Evolutionary conservation across 2,888 invertebrate genomes (phyloP), one percentile per base, ranked within the genome.

Genomic region (Baccha elongata): DNA sequence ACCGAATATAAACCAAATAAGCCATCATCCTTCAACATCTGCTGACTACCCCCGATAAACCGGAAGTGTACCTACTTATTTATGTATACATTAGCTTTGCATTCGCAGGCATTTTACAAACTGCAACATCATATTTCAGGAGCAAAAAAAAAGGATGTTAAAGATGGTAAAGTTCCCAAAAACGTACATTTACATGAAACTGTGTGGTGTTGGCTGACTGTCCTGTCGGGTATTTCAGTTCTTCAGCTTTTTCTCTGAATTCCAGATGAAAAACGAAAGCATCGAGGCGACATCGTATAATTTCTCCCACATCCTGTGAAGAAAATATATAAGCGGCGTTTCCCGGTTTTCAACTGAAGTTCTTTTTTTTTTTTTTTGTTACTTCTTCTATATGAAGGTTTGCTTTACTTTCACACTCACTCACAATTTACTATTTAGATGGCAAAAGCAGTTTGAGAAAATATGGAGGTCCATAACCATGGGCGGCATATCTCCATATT

Each of bases 231-330:
- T 35, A 11, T n/a, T n/a, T n/a, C n/a, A 2, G 32, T n/a, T 42
- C 42, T 68, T 13, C 10, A 10, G n/a, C 53, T 44, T 6, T 52
- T 11, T 6, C 17, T 32, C n/a, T 64, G 64, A 19, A 29, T 44
- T 60, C n/a, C 7, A 29, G 15, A 75, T 75, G 46, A 23, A 72
- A 72, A 80, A 64, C 13, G 60, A 73, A 68, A 64, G 48, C 62
- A 74, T 23, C 68, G 40, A 73, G 62, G 69, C 68, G 74, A 74
- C 74, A 74, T 80, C 69, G 80, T 74, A 80, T 80, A 80, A 80
- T 74, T 74, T 74, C 80, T 55, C 62, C 69, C 74, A 65, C 74
- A 80, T 74, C 80, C 80, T 74, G 74, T 17, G 44, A 72, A 73
- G 64, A 60, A 69, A 79, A 73, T 79, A 46, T 79, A 46, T 79